Conservation (phyloP, 2,113 vertebrate genomes). For the Clupea harengus region DNA sequence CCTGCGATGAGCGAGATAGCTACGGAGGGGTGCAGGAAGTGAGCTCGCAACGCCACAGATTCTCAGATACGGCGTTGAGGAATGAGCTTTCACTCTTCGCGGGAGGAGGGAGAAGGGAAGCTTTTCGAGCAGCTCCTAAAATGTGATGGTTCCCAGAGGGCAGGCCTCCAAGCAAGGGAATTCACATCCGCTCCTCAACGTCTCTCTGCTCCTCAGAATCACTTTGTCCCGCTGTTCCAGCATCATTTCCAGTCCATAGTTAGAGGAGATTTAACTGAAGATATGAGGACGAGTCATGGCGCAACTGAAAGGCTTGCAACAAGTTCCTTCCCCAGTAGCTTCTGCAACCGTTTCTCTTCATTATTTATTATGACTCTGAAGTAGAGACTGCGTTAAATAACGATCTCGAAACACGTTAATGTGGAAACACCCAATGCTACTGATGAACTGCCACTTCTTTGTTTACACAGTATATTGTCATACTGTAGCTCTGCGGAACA, state of each 20-base stretch:
- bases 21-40: background rate
- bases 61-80: background rate
- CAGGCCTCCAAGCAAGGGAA: constrained; percentile 1
- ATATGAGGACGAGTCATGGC: background rate
- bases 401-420: too few species aligned
- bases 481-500: background rate
- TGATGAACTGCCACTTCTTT: background rate
- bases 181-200: constrained; percentile 31
- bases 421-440: too few species aligned
- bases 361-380: background rate
- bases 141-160: constrained; percentile 42
- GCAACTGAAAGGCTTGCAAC: background rate
- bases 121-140: background rate
- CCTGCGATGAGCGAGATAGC: background rate
- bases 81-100: background rate
- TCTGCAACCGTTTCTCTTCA: background rate
- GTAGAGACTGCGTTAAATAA: background rate
- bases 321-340: background rate
- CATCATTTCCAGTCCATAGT: constrained; percentile 28
- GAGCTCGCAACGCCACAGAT: background rate
- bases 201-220: constrained; percentile 23
- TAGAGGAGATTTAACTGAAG: background rate
- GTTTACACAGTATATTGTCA: background rate
- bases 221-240: constrained; percentile 10
- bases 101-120: background rate